These are phyloP conservation scores for Philypnodon macrostomus DNA, from an alignment of 2,797 vertebrate species.

Conservation along the genomic window DNA sequence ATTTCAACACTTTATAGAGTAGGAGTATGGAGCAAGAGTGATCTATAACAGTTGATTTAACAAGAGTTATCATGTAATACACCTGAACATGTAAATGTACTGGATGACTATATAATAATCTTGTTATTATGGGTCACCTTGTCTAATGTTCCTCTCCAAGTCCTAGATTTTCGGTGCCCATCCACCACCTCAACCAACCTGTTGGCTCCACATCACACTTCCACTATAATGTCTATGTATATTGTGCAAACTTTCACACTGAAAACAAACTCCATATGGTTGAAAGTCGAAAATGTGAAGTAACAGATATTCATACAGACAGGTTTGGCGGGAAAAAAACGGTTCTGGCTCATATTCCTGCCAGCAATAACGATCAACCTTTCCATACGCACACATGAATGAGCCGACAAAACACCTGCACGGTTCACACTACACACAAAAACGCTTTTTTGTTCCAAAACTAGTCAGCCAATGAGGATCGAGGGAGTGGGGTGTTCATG, in stretches of 20 bases:
- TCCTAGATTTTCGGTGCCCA: no score
- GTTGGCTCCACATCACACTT: background rate
- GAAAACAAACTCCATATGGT: conserved; percentile 1
- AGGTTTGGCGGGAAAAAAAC: background rate
- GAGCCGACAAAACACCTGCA: conserved; percentile 53
- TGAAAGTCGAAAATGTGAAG: background rate
- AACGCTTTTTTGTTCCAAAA: conserved; percentile 20
- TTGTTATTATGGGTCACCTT: no score
- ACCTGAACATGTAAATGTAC: no score
- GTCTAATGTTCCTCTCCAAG: no score
- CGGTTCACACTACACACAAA: conserved; percentile 16
- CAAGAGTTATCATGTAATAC: no score
- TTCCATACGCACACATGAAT: conserved; percentile 42
- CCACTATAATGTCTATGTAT: background rate
- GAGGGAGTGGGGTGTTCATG: conserved; percentile 28
- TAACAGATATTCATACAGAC: conserved; percentile 8
- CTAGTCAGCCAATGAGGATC: conserved; percentile 36
- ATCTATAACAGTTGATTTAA: no score
- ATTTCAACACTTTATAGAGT: no score
- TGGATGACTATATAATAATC: no score
- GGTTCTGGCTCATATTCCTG: conserved; percentile 18
- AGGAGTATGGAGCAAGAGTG: no score
- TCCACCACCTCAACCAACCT: background rate
- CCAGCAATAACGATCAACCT: conserved; percentile 18
- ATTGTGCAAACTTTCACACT: background rate